Conservation (phyloP, 2,797 vertebrate species). For the Dendrocincla tyrannina region DNA sequence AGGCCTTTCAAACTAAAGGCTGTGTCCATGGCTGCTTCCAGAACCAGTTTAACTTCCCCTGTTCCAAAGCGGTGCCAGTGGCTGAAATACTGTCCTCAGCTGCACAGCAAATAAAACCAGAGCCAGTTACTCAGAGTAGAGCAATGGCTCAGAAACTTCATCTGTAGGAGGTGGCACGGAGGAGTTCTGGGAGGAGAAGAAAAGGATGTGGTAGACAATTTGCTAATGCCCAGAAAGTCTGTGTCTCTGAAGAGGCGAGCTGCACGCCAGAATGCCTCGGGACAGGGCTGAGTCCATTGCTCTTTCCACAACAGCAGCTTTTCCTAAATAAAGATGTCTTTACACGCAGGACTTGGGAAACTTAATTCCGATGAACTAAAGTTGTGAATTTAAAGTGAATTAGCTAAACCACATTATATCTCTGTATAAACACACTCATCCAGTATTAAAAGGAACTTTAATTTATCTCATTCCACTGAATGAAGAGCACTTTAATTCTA, state of each 20-base stretch:
- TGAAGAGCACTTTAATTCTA: conserved; percentile 26
- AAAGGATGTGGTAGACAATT: conserved; percentile 57
- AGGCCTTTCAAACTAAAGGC: neutral
- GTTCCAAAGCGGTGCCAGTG: neutral
- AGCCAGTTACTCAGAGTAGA: neutral
- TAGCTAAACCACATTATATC: conserved; percentile 32
- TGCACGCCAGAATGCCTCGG: neutral
- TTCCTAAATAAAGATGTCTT: conserved; percentile 39
- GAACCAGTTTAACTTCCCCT: neutral
- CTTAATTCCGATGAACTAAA: conserved; percentile 40
- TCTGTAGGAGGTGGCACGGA: conserved; percentile 7
- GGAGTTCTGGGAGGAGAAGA: neutral
- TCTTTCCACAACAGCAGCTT: conserved; percentile 25
- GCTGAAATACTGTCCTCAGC: conserved; percentile 4
- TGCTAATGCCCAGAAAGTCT: conserved; percentile 49
- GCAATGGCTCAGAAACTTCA: conserved; percentile 34
- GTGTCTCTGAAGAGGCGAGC: neutral
- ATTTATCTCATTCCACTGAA: conserved; percentile 21
- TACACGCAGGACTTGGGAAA: neutral
- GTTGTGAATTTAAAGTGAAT: conserved; percentile 32
- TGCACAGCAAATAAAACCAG: neutral
- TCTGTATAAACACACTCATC: neutral
- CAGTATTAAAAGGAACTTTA: conserved; percentile 1
- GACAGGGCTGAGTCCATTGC: conserved; percentile 25
- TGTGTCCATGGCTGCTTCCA: neutral